phyloP scores from a whole-genome alignment of 2,888 invertebrate genomes.

The Doris montereyensis region DNA sequence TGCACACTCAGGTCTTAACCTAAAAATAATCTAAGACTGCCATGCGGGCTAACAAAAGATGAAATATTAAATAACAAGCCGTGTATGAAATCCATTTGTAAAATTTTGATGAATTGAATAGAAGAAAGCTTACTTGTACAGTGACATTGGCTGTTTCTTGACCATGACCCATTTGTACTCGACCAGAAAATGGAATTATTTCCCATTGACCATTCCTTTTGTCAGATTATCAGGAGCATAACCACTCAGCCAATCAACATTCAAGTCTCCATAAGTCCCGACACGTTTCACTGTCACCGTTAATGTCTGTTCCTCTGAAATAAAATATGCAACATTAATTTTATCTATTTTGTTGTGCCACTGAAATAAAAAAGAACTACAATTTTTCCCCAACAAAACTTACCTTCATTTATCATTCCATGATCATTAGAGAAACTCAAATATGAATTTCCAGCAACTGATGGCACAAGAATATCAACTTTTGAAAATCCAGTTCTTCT shows the following conservation, averaged over 20 bases:
- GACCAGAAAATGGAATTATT: slow-evolving; percentile 56
- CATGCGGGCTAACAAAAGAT: too few species aligned
- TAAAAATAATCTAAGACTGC: too few species aligned
- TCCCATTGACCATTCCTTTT: slow-evolving; percentile 56
- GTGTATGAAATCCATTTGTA: too few species aligned
- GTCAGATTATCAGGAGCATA: slow-evolving; percentile 51
- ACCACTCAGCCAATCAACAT: slow-evolving; percentile 62
- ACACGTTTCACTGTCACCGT: slow-evolving; percentile 49
- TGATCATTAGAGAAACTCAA: slow-evolving; percentile 60
- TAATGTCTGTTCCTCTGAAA: too few species aligned
- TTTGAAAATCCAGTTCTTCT: slow-evolving; percentile 54
- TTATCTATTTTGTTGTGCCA: too few species aligned
- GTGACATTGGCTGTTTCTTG: slow-evolving; percentile 55
- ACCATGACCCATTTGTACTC: slow-evolving; percentile 60
- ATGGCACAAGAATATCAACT: slow-evolving; percentile 60
- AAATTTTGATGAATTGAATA: too few species aligned
- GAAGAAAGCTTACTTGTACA: slow-evolving; percentile 55
- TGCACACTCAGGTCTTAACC: too few species aligned
- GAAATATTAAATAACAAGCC: too few species aligned
- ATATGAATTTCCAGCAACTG: slow-evolving; percentile 67
- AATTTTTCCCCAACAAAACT: slow-evolving; percentile 10
- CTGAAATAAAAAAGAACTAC: too few species aligned
- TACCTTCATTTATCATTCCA: slow-evolving; percentile 65
- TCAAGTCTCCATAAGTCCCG: slow-evolving; percentile 66
- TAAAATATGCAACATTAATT: too few species aligned